A percentile compares a stretch with the other conserved stretches of the same genome.
Conservation (phyloP, 2,113 vertebrate genomes). For the Pleuronectes platessa region DNA sequence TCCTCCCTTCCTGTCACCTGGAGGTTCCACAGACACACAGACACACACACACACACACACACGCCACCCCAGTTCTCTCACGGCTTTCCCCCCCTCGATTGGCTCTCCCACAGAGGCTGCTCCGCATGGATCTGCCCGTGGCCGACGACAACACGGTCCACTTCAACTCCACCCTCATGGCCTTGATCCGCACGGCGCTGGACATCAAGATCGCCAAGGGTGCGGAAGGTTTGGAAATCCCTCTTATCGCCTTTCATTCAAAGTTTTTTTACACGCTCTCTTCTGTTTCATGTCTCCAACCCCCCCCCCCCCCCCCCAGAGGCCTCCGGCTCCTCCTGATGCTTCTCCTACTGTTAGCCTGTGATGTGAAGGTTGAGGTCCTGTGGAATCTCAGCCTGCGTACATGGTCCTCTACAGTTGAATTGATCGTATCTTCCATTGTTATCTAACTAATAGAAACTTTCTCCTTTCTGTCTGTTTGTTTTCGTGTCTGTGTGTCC, state of each 20-base stretch:
- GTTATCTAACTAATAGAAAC: constrained; percentile 20
- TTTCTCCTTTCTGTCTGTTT: constrained; percentile 46
- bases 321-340: constrained; percentile 35
- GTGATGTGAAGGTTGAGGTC: constrained; percentile 7
- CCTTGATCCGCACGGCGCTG: constrained; percentile 92
- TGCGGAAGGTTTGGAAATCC: constrained; percentile 77
- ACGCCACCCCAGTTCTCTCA: constrained; percentile 36
- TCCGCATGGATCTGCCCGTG: constrained; percentile 94
- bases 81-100: constrained; percentile 54
- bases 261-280: constrained; percentile 33
- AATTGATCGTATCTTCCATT: background rate
- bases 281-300: background rate
- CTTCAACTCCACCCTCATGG: constrained; percentile 97
- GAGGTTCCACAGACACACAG: constrained; percentile 72
- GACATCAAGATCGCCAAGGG: constrained; percentile 97
- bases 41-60: background rate
- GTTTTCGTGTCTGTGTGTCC: constrained; percentile 65
- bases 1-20: constrained; percentile 54
- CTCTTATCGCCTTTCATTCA: constrained; percentile 31
- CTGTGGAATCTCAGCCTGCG: constrained; percentile 8
- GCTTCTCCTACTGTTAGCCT: constrained; percentile 28
- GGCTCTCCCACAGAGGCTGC: constrained; percentile 86
- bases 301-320: constrained; percentile 4
- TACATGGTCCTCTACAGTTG: background rate
- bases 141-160: constrained; percentile 95